Evolutionary conservation across 1,140 invertebrate genomes (phyloP).

Genomic region (Sitobion miscanthi): DNA sequence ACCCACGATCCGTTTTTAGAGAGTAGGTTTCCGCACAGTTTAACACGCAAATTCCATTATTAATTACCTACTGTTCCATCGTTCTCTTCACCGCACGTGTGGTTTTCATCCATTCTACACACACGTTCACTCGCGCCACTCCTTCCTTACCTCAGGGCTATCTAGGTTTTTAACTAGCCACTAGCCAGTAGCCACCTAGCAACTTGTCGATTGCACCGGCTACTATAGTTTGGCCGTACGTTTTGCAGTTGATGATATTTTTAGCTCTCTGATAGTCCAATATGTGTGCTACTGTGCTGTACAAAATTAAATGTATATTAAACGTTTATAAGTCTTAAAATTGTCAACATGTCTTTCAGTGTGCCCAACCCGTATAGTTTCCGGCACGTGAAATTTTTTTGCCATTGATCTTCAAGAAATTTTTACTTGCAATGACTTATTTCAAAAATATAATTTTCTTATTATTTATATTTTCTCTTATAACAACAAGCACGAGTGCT

Average conservation of each 20-base stretch:
- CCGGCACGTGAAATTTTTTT: too few relatives aligned
- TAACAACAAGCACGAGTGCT: too few relatives aligned
- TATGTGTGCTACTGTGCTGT: neutral
- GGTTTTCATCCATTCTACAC: neutral
- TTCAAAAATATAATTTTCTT: too few relatives aligned
- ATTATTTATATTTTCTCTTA: too few relatives aligned
- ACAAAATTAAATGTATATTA: neutral
- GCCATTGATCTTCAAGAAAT: too few relatives aligned
- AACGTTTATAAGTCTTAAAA: too few relatives aligned
- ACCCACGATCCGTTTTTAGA: conserved; percentile 39
- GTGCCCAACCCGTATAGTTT: too few relatives aligned
- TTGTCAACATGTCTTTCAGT: too few relatives aligned
- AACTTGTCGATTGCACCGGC: neutral
- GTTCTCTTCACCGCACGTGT: neutral
- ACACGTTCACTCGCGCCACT: neutral
- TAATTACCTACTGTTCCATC: conserved; percentile 17
- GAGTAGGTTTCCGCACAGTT: conserved; percentile 30
- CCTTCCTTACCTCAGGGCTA: neutral
- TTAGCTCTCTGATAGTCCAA: neutral
- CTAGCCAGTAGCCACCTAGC: neutral
- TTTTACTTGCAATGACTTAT: too few relatives aligned
- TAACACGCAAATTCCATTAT: conserved; percentile 44
- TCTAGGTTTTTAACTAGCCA: neutral
- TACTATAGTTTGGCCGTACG: neutral
- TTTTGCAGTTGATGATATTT: neutral